A percentile compares a stretch with the other conserved stretches of the same genome.
These are phyloP conservation scores for Carapus acus DNA, from an alignment of 2,797 vertebrate genomes.

Conservation along the genomic window DNA sequence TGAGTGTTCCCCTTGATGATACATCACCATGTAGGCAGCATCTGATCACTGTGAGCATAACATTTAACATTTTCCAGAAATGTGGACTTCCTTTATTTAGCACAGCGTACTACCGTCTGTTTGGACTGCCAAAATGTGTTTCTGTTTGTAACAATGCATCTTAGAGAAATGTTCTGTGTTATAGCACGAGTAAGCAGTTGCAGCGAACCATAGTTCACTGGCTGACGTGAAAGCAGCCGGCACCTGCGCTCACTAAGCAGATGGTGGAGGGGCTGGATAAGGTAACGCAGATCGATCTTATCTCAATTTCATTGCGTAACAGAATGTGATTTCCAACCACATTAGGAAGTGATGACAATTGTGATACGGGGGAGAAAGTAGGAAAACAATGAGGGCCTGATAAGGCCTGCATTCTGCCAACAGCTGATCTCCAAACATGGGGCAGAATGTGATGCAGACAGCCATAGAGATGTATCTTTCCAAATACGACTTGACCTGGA, in stretches of 20 bases:
- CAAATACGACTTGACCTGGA: too few species aligned
- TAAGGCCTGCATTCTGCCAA: not conserved
- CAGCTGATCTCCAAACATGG: not conserved
- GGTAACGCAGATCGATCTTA: conserved; percentile 35
- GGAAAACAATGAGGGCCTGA: conserved; percentile 43
- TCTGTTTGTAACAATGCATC: not conserved
- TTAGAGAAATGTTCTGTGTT: not conserved
- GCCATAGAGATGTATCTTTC: too few species aligned
- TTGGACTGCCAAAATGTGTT: too few species aligned
- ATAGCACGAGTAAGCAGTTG: conserved; percentile 12
- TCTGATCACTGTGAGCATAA: too few species aligned
- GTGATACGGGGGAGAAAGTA: conserved; percentile 21
- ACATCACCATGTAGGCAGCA: too few species aligned
- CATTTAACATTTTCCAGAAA: too few species aligned
- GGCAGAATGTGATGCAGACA: not conserved
- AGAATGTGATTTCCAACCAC: conserved; percentile 67
- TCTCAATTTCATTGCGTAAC: conserved; percentile 52
- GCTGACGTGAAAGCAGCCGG: conserved; percentile 36
- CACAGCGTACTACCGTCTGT: too few species aligned
- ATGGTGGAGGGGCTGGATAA: conserved; percentile 46
- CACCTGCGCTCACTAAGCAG: conserved; percentile 47
- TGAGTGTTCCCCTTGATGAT: too few species aligned
- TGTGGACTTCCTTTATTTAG: too few species aligned
- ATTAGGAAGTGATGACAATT: conserved; percentile 39
- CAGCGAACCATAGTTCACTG: not conserved